Conservation (phyloP, 2,797 vertebrate species). For the Coreius guichenoti region DNA sequence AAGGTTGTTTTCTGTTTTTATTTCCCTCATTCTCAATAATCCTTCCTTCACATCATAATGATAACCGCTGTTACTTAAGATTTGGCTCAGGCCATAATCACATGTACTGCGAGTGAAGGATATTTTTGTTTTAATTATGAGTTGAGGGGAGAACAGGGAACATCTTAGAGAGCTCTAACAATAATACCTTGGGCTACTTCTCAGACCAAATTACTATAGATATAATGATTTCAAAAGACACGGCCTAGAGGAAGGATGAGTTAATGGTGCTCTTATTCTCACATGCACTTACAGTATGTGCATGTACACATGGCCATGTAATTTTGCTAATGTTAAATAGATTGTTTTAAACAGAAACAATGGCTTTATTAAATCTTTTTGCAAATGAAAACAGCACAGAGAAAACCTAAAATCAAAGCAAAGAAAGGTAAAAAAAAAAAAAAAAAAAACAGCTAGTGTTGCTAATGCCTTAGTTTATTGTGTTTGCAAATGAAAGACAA, state of each 20-base stretch:
- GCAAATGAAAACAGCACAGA: not conserved
- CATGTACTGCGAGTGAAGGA: not conserved
- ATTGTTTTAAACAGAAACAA: not conserved
- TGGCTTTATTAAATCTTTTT: not conserved
- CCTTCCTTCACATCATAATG: slow-evolving; percentile 14
- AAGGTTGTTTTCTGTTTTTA: slow-evolving; percentile 16
- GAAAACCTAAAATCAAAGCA: not conserved
- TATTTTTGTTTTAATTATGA: slow-evolving; percentile 28
- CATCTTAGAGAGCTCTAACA: not conserved
- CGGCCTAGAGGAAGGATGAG: slow-evolving; percentile 1
- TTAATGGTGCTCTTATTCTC: not conserved
- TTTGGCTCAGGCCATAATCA: slow-evolving; percentile 35
- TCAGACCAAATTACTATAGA: slow-evolving; percentile 16
- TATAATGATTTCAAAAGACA: slow-evolving; percentile 26
- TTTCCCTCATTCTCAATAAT: slow-evolving; percentile 43
- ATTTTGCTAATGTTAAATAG: not conserved
- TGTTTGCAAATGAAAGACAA: not conserved
- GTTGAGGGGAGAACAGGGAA: not conserved
- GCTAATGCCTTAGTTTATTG: not conserved
- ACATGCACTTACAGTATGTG: not conserved
- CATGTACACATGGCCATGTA: not conserved
- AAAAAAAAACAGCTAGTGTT: not conserved
- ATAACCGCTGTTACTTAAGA: slow-evolving; percentile 41
- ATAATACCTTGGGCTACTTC: slow-evolving; percentile 20
- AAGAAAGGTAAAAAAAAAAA: not conserved